A percentile compares a stretch with the other conserved stretches of the same genome.
Evolutionary conservation across 1,140 invertebrate genomes (phyloP).

Genomic region (Penaeus japonicus): DNA sequence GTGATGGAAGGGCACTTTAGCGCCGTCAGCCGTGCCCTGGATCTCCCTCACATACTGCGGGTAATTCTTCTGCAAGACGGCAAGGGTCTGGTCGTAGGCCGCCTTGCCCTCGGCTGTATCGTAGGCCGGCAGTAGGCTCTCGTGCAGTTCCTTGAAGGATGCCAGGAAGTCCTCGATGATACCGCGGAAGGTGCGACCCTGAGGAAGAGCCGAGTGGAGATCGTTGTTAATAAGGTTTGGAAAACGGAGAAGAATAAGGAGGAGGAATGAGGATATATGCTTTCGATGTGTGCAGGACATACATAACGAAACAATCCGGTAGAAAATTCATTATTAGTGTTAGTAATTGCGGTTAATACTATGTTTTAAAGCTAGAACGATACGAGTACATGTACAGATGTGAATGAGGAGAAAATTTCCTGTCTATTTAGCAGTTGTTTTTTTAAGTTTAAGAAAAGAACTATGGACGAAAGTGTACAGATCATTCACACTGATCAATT

Average conservation of each 20-base stretch:
- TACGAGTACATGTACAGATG: too few relatives aligned
- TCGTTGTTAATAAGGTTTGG: not conserved
- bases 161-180: slow-evolving; percentile 77
- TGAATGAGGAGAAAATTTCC: too few relatives aligned
- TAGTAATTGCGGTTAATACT: too few relatives aligned
- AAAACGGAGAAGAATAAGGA: not conserved
- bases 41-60: slow-evolving; percentile 84
- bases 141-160: slow-evolving; percentile 71
- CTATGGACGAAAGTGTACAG: too few relatives aligned
- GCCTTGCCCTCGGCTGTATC: slow-evolving; percentile 72
- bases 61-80: slow-evolving; percentile 73
- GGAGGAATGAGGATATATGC: too few relatives aligned
- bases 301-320: too few relatives aligned
- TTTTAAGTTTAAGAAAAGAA: too few relatives aligned
- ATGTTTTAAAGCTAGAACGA: too few relatives aligned
- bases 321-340: too few relatives aligned
- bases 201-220: slow-evolving; percentile 60
- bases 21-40: slow-evolving; percentile 83
- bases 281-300: too few relatives aligned
- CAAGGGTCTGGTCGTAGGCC: slow-evolving; percentile 79
- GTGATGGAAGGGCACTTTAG: slow-evolving; percentile 82
- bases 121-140: slow-evolving; percentile 76
- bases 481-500: too few relatives aligned
- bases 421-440: too few relatives aligned
- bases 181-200: slow-evolving; percentile 80